Percentiles rank a stretch among this genome's conserved stretches.
phyloP scores from a whole-genome alignment of 1,140 invertebrate species.

The Lordiphosa clarofinis region DNA sequence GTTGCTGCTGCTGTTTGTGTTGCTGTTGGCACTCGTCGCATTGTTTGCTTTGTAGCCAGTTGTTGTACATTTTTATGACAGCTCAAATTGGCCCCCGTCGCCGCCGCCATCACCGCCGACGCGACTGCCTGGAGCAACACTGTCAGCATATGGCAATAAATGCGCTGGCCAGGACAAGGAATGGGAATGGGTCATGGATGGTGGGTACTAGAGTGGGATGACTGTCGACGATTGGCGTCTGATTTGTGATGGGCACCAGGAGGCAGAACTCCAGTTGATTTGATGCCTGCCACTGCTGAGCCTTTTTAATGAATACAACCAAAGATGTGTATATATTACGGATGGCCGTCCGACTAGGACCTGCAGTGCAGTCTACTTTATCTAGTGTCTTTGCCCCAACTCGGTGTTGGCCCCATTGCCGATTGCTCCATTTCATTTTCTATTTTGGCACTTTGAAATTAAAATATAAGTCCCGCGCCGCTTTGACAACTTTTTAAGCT shows the following conservation, averaged over 20 bases:
- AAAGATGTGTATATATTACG: background rate
- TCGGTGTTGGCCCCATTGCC: background rate
- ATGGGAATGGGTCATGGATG: constrained; percentile 1
- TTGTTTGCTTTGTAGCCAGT: constrained; percentile 74
- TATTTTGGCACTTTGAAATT: constrained; percentile 72
- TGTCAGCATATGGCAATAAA: constrained; percentile 77
- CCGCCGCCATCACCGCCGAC: constrained; percentile 21
- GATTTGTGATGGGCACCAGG: constrained; percentile 53
- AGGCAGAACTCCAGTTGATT: constrained; percentile 37
- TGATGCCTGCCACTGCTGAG: constrained; percentile 36
- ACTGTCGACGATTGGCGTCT: constrained; percentile 55
- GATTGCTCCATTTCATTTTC: constrained; percentile 62
- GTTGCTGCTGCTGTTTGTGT: constrained; percentile 34
- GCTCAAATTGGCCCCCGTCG: constrained; percentile 75
- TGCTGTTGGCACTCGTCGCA: constrained; percentile 74
- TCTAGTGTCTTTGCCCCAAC: too few species aligned
- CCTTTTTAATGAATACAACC: constrained; percentile 21
- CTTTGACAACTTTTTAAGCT: constrained; percentile 77
- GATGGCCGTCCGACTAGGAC: too few species aligned
- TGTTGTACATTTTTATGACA: constrained; percentile 76
- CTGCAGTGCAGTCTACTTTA: too few species aligned
- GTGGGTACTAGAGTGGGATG: constrained; percentile 22
- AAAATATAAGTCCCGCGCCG: constrained; percentile 73
- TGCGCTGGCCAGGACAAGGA: constrained; percentile 30
- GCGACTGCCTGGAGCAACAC: constrained; percentile 58